phyloP scores from a whole-genome alignment of 2,888 invertebrate genomes.

The Arrhopalites spinosus region DNA sequence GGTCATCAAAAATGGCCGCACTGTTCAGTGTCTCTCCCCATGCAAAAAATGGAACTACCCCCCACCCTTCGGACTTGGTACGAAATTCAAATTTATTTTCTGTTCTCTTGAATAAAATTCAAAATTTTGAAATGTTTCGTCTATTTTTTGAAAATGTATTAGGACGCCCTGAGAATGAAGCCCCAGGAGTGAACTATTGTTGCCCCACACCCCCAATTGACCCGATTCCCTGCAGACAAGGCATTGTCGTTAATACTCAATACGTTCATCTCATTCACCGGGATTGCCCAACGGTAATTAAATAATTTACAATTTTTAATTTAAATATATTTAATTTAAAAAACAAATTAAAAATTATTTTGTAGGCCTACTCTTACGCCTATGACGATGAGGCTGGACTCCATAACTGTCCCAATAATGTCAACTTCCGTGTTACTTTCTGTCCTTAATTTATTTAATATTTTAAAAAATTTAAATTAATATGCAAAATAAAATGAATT shows the following conservation, averaged over 20 bases:
- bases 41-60: slow-evolving; percentile 49
- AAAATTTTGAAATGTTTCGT: background rate
- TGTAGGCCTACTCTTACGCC: slow-evolving; percentile 62
- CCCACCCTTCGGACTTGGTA: slow-evolving; percentile 31
- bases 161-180: background rate
- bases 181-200: background rate
- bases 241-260: slow-evolving; percentile 58
- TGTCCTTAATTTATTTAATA: slow-evolving; percentile 8
- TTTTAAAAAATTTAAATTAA: too few species aligned
- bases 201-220: slow-evolving; percentile 58
- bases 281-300: background rate
- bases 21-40: slow-evolving; percentile 46
- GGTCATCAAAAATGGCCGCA: slow-evolving; percentile 43
- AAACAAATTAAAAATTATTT: too few species aligned
- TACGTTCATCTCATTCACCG: slow-evolving; percentile 62
- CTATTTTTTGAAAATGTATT: background rate
- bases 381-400: slow-evolving; percentile 61
- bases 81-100: background rate
- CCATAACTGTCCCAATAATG: slow-evolving; percentile 49
- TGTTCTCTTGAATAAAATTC: too few species aligned
- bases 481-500: too few species aligned
- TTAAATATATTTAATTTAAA: too few species aligned
- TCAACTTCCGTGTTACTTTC: slow-evolving; percentile 48
- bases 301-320: too few species aligned
- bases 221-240: slow-evolving; percentile 60